phyloP scores from a whole-genome alignment of 2,113 vertebrate genomes.

The Sapayoa aenigma region DNA sequence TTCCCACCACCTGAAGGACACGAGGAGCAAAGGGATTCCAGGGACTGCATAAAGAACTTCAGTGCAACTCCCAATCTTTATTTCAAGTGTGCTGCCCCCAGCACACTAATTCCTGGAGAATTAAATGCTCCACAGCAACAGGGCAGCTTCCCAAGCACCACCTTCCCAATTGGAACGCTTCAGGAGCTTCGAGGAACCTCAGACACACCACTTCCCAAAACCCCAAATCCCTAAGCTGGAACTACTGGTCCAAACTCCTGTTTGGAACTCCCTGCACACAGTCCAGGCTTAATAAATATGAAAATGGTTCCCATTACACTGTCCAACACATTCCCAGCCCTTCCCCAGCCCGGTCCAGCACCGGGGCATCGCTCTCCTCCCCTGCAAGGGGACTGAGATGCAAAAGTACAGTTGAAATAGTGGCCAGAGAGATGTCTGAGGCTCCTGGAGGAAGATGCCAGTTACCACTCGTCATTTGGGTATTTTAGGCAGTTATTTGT shows the following conservation, averaged over 20 bases:
- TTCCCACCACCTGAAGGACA: rapidly evolving
- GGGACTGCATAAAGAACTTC: rapidly evolving
- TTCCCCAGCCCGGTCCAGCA: too few species aligned
- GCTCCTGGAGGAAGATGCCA: not conserved
- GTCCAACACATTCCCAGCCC: rapidly evolving
- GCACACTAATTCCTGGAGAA: not conserved
- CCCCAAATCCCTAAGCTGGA: rapidly evolving
- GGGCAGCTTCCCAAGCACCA: not conserved
- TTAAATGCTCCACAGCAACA: too few species aligned
- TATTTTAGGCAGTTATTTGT: not conserved
- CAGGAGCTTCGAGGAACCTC: not conserved
- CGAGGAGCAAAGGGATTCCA: not conserved
- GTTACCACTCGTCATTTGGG: not conserved
- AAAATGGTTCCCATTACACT: rapidly evolving
- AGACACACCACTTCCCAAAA: not conserved
- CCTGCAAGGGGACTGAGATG: rapidly evolving
- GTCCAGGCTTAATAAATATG: rapidly evolving
- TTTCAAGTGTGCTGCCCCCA: not conserved
- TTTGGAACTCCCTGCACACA: not conserved
- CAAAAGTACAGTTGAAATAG: rapidly evolving
- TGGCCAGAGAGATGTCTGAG: not conserved
- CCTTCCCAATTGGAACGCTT: not conserved
- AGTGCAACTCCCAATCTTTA: not conserved
- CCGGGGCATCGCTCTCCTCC: rapidly evolving
- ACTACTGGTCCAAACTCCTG: too few species aligned